These are phyloP conservation scores for Syngnathus typhle DNA, from an alignment of 2,113 vertebrate genomes.

Conservation along the genomic window DNA sequence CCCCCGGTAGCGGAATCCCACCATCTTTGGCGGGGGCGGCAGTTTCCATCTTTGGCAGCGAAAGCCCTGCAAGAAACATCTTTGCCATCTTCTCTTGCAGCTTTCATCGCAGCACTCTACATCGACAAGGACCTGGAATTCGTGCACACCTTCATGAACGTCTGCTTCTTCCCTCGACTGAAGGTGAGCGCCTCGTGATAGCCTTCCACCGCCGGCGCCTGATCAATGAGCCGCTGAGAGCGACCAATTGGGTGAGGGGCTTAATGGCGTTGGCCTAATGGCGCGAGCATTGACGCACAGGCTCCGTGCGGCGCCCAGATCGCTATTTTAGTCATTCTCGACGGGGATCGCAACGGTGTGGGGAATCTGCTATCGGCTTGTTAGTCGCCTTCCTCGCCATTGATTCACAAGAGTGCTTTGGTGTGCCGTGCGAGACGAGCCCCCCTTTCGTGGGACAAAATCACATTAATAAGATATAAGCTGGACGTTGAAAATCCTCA, in stretches of 20 bases:
- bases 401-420: conserved; percentile 20
- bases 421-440: background rate
- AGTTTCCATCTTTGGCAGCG: no score
- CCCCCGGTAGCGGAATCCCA: no score
- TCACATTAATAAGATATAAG: no score
- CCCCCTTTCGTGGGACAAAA: background rate
- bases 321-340: conserved; percentile 42
- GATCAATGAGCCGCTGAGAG: conserved; percentile 49
- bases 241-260: conserved; percentile 18
- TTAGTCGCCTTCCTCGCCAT: conserved; percentile 26
- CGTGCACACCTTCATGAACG: conserved; percentile 98
- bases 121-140: conserved; percentile 97
- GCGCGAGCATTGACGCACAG: conserved; percentile 32
- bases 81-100: conserved; percentile 58
- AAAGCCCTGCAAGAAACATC: no score
- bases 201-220: conserved; percentile 9
- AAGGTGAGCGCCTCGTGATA: conserved; percentile 71
- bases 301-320: conserved; percentile 39
- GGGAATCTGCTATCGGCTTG: conserved; percentile 16
- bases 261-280: conserved; percentile 53
- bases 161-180: conserved; percentile 95
- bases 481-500: no score
- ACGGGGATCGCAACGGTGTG: conserved; percentile 21
- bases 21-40: no score
- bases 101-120: conserved; percentile 96